Conservation (phyloP, 2,888 invertebrate genomes). For the Trichogramma dendrolimi region DNA sequence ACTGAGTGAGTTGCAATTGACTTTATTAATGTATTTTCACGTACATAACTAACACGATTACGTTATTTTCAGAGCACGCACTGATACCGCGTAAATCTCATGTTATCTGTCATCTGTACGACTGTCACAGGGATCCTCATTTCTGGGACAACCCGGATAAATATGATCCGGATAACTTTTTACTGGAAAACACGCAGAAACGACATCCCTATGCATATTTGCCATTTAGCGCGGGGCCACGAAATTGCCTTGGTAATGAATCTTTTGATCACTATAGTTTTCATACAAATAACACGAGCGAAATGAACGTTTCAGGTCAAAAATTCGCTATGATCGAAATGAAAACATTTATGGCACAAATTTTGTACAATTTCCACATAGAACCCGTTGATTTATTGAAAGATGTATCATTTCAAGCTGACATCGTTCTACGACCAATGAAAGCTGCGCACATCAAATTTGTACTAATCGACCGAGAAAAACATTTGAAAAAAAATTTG, state of each 20-base stretch:
- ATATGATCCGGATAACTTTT: slow-evolving; percentile 48
- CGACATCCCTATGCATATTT: slow-evolving; percentile 62
- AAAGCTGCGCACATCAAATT: background rate
- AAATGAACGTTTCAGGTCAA: slow-evolving; percentile 16
- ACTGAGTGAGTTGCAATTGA: slow-evolving; percentile 21
- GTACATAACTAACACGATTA: background rate
- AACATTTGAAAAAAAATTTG: too few relatives aligned
- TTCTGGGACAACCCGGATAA: slow-evolving; percentile 61
- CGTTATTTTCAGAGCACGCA: slow-evolving; percentile 46
- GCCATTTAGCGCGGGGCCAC: slow-evolving; percentile 41
- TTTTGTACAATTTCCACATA: slow-evolving; percentile 18
- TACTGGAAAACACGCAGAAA: slow-evolving; percentile 51
- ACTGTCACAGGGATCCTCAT: slow-evolving; percentile 60
- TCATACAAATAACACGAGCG: background rate
- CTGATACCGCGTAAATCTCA: slow-evolving; percentile 53
- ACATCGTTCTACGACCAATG: slow-evolving; percentile 16
- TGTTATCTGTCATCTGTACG: slow-evolving; percentile 58
- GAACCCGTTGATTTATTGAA: slow-evolving; percentile 14
- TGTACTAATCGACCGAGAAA: background rate
- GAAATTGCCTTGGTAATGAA: slow-evolving; percentile 61
- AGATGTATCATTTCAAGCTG: slow-evolving; percentile 11
- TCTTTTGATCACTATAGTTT: background rate
- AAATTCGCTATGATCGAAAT: slow-evolving; percentile 22
- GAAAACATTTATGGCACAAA: slow-evolving; percentile 13
- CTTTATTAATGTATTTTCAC: too few relatives aligned